Percentiles rank a stretch among this genome's conserved stretches.
Evolutionary conservation across 2,888 invertebrate genomes (phyloP).

Genomic region (Dicycla oo): DNA sequence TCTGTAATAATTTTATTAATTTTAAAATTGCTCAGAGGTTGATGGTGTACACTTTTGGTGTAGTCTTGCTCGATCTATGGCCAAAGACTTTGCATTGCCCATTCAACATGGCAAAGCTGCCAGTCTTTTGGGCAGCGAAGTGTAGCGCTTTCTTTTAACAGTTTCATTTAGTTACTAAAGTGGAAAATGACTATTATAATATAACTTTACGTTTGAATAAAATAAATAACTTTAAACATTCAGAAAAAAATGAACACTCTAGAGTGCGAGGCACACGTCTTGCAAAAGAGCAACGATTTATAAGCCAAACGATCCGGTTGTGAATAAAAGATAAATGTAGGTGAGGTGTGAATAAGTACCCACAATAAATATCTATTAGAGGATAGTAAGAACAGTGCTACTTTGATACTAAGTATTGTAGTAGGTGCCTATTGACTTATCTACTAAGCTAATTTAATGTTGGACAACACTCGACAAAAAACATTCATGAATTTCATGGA

Average conservation of each 20-base stretch:
- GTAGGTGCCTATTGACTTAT: too few species aligned
- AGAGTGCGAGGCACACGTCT: neutral
- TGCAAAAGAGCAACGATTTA: neutral
- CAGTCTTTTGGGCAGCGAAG: neutral
- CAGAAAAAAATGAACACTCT: neutral
- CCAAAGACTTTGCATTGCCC: neutral
- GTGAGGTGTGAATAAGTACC: neutral
- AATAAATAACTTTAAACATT: neutral
- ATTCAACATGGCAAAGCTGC: neutral
- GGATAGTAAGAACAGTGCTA: neutral
- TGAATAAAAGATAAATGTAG: neutral
- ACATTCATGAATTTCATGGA: too few species aligned
- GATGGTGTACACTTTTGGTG: too few species aligned
- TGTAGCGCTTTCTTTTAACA: neutral
- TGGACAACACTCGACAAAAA: too few species aligned
- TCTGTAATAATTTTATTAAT: neutral
- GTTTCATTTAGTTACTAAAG: neutral
- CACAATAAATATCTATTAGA: too few species aligned
- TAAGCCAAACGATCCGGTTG: neutral
- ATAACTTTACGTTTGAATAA: neutral
- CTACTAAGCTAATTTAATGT: too few species aligned
- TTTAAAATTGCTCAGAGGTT: neutral
- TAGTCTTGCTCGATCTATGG: neutral
- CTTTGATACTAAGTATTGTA: neutral
- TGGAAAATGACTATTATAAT: neutral